Base-by-base conservation (phyloP, 2,797 vertebrate species). In the Orientallactaga sibirica region DNA sequence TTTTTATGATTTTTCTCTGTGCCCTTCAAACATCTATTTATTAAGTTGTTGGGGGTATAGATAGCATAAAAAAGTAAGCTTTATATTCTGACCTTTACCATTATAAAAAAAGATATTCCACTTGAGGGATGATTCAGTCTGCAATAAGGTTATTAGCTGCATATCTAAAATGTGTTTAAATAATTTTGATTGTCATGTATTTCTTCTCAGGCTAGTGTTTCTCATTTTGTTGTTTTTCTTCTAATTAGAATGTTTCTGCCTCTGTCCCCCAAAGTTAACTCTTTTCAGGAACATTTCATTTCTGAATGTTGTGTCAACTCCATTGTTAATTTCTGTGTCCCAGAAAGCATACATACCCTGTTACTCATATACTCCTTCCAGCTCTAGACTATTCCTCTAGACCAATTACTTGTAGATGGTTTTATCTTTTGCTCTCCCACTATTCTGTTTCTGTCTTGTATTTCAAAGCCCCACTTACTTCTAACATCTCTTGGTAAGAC, bases 21-120 rank as follows among this genome's bases (percentile, higher is more conserved):
- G 74, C 77, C 91, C 92, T 96, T 96, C 82, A 96, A 73, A 89
- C 93, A 88, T 94, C 93, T 94, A 78, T 88, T 96, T 93, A 86
- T 71, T 74, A 94, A 92, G 94, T 93, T 64, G 48, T 27, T 10
- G 82, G 25, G 27, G 8, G 1, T 91, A 91, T 79, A 95, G 93
- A 94, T 80, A 94, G 67, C 48, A 29, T 91, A 66, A 74, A 91
- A 70, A 93, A 64, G 52, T 78, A 94, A 95, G 80, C 78, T 92
- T 48, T 75, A 18, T 74, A 92, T 88, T 87, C 81, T 92, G 91
- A 94, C 90, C 94, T 96, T 97, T 95, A 33, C 55, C 43, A 84
- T 87, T 87, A 27, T 91, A 73, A 94, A 37, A 37, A 37, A 37
- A 55, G 48, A 85, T 85, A 82, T 81, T 95, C 84, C 64, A 37